Percentiles rank a stretch among this genome's conserved stretches.
phyloP scores from a whole-genome alignment of 2,797 vertebrate genomes.

The Zalophus californianus region DNA sequence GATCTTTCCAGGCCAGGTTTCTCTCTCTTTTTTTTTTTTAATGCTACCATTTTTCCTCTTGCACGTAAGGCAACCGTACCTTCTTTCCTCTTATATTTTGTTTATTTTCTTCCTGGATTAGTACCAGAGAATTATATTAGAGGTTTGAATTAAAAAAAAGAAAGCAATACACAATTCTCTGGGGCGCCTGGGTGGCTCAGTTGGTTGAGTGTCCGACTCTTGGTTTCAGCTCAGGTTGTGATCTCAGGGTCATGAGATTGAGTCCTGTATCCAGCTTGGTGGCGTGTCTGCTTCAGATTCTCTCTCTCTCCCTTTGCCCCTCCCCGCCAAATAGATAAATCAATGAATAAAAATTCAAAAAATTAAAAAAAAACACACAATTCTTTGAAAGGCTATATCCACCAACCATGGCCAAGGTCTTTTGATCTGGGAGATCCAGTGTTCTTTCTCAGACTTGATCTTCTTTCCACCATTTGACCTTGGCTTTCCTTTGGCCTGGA shows the following conservation, averaged over 20 bases:
- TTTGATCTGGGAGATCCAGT: neutral
- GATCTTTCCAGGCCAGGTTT: constrained; percentile 14
- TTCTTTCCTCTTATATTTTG: neutral
- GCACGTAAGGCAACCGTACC: neutral
- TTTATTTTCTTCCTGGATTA: constrained; percentile 3
- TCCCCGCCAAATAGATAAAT: neutral
- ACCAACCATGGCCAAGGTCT: neutral
- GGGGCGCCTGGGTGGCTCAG: neutral
- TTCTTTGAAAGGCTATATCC: neutral
- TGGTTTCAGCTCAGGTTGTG: neutral
- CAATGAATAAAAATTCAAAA: neutral
- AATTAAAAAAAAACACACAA: neutral
- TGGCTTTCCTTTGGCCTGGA: neutral
- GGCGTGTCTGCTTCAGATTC: neutral
- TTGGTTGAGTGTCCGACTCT: neutral
- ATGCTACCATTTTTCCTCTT: neutral
- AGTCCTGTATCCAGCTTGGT: neutral
- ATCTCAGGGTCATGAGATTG: neutral
- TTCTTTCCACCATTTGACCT: neutral
- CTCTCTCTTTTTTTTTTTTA: neutral
- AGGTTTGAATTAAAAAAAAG: neutral
- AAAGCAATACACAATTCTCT: neutral
- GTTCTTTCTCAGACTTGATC: neutral
- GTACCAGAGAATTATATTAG: neutral
- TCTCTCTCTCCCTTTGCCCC: neutral